Evolutionary conservation across 1,140 invertebrate species (phyloP).

Genomic region (Drosophila willistoni): DNA sequence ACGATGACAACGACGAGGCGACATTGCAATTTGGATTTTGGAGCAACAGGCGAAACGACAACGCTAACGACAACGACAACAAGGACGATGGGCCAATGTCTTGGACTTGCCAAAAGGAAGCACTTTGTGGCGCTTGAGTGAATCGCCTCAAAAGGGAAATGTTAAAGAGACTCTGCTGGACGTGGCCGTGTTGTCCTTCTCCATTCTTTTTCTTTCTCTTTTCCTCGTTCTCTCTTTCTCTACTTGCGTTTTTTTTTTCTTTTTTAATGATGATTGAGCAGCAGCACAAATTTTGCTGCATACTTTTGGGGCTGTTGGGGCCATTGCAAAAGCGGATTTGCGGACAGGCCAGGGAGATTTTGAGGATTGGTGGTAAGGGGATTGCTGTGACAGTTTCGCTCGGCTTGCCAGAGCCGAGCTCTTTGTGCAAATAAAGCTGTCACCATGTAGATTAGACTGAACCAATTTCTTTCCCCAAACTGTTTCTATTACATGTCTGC

Average conservation of each 20-base stretch:
- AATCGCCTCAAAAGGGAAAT: constrained; percentile 60
- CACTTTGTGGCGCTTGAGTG: constrained; percentile 75
- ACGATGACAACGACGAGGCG: constrained; percentile 37
- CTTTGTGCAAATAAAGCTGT: constrained; percentile 55
- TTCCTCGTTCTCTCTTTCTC: no score
- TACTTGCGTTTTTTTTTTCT: constrained; percentile 19
- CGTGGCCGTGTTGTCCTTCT: constrained; percentile 19
- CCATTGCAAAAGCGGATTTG: constrained; percentile 51
- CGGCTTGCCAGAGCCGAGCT: constrained; percentile 36
- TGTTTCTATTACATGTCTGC: not conserved
- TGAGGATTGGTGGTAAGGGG: constrained; percentile 5
- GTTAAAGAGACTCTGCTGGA: constrained; percentile 46
- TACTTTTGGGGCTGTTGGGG: constrained; percentile 43
- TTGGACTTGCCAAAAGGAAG: constrained; percentile 55
- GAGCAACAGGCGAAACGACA: constrained; percentile 36
- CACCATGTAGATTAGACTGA: constrained; percentile 51
- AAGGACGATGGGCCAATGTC: constrained; percentile 8
- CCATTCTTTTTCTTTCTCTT: not conserved
- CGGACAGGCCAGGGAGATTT: not conserved
- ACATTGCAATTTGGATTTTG: constrained; percentile 65
- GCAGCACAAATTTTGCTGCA: constrained; percentile 64
- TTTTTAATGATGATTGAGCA: constrained; percentile 77
- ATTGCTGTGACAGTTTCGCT: constrained; percentile 61
- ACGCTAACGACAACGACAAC: constrained; percentile 5
- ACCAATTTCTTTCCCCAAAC: not conserved